Evolutionary conservation across 2,113 vertebrate genomes (phyloP), one percentile per base, ranked within the genome.

Genomic region (Cololabis saira): DNA sequence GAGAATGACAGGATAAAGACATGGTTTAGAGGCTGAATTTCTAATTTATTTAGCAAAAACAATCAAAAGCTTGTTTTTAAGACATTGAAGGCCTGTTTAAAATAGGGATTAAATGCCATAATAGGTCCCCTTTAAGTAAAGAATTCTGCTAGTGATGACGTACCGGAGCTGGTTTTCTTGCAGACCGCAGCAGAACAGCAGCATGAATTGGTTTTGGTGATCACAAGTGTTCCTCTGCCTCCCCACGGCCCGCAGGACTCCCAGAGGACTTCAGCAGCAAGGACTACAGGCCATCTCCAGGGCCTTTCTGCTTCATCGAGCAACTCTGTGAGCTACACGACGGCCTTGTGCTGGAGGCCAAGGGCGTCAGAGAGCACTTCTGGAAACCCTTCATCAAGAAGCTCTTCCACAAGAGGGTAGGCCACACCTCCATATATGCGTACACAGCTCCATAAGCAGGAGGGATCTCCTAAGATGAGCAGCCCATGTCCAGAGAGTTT

Each of bases 321-420:
- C 93, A 94, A 60, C 92, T 98, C 65, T 98, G 97, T 74, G 93
- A 94, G 8, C 90, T 96, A 49, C 95, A 98, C 22, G 94, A 96
- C 5, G 97, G 96, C 15, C 90, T 97, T 51, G 94, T 97, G 70
- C 91, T 98, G 78, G 97, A 98, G 86, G 97, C 96, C 52, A 98
- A 98, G 80, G 96, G 96, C 12, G 96, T 97, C 77, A 98, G 97
- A 66, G 95, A 98, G 40, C 97, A 98, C 84, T 98, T 98, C 85
- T 98, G 97, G 97, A 98, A 98, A 71, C 96, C 97, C 0, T 97
- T 97, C 66, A 94, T 98, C 71, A 92, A 93, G 71, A 98, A 95
- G 22, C 96, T 98, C 37, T 98, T 95, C 69, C 94, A 96, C 59
- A 97, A 95, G 90, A 96, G 97, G 95, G 97, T 98, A 19, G 18